A percentile compares a stretch with the other conserved stretches of the same genome.
phyloP scores from a whole-genome alignment of 1,140 invertebrate genomes.

The Neodiprion fabricii region DNA sequence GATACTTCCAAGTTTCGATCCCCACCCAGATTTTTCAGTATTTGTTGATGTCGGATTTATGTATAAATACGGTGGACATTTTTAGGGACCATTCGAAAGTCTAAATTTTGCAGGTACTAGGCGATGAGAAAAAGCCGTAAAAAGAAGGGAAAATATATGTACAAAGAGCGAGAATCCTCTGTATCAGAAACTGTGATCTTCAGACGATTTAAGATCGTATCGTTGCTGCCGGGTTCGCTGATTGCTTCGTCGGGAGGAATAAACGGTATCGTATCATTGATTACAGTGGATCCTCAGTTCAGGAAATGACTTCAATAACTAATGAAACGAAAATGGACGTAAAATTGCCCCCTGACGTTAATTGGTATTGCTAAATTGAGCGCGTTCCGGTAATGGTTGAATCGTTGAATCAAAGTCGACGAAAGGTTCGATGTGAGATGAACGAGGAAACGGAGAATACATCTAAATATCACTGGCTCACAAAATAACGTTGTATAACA shows the following conservation, averaged over 20 bases:
- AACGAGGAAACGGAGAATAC: no score
- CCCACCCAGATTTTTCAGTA: neutral
- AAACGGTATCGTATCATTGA: neutral
- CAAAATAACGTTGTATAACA: no score
- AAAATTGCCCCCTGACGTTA: neutral
- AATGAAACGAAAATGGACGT: neutral
- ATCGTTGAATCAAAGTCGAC: no score
- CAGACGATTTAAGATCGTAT: neutral
- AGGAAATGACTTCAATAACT: neutral
- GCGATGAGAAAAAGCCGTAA: neutral
- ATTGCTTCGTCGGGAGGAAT: constrained; percentile 1
- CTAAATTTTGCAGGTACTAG: neutral
- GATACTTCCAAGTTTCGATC: no score
- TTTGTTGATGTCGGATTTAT: neutral
- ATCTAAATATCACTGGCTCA: no score
- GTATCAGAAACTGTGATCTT: neutral
- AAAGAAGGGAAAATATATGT: neutral
- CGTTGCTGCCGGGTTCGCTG: neutral
- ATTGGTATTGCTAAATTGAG: no score
- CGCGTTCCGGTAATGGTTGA: no score
- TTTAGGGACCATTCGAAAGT: neutral
- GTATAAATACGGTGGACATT: neutral
- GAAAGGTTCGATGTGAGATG: no score
- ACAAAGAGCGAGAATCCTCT: neutral
- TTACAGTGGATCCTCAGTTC: neutral